These are phyloP conservation scores for Helleia helle DNA, from an alignment of 2,888 invertebrate species.

Conservation along the genomic window DNA sequence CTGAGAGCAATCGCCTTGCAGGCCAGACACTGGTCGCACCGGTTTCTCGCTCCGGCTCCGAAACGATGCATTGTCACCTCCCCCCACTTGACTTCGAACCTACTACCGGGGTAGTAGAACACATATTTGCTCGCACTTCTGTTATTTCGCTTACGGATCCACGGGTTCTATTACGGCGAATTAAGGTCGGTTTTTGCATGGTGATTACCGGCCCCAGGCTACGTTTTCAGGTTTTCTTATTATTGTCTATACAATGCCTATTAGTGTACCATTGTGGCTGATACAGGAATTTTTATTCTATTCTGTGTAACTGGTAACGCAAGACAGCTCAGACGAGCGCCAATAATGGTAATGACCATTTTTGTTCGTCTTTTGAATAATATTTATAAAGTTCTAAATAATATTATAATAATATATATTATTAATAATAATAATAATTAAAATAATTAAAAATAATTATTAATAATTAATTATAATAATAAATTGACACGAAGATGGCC, in stretches of 20 bases:
- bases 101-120: conserved; percentile 11
- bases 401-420: too few species aligned
- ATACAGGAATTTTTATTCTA: background rate
- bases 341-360: too few species aligned
- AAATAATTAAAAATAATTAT: too few species aligned
- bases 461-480: too few species aligned
- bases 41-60: conserved; percentile 30
- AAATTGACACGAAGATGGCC: too few species aligned
- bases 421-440: too few species aligned
- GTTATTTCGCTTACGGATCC: conserved; percentile 19
- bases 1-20: conserved; percentile 41
- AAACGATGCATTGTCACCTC: conserved; percentile 22
- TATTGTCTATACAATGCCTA: background rate
- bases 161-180: conserved; percentile 19
- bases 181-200: conserved; percentile 27
- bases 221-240: conserved; percentile 29
- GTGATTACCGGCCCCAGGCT: conserved; percentile 38
- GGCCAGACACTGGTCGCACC: conserved; percentile 55
- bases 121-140: conserved; percentile 2
- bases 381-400: too few species aligned
- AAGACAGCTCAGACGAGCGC: too few species aligned
- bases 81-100: conserved; percentile 19
- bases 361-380: too few species aligned
- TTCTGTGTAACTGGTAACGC: too few species aligned
- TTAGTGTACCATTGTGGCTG: background rate